These are phyloP conservation scores for Lampropteryx suffumata DNA, from an alignment of 2,888 invertebrate genomes.

Conservation along the genomic window DNA sequence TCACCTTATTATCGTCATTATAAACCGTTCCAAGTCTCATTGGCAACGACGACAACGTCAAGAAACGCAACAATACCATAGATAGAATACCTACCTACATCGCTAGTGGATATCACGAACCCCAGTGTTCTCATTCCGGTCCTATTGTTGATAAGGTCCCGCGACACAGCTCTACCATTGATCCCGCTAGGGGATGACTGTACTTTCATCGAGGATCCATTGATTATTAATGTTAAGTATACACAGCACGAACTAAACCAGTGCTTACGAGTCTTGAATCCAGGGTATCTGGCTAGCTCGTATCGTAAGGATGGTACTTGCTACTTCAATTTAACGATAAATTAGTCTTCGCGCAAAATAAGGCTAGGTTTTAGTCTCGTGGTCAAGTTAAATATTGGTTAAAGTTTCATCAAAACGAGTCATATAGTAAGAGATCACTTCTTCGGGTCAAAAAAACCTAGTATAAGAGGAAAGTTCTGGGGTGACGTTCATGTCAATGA, in stretches of 20 bases:
- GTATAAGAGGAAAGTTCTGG: too few species aligned
- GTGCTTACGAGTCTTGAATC: neutral
- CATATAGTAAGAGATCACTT: too few species aligned
- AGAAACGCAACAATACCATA: constrained; percentile 9
- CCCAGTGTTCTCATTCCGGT: constrained; percentile 7
- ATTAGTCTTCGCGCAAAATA: too few species aligned
- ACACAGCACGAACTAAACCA: neutral
- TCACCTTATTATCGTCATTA: constrained; percentile 6
- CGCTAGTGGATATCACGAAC: neutral
- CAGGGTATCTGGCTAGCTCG: too few species aligned
- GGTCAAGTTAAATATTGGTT: too few species aligned
- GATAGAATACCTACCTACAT: neutral
- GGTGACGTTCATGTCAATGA: too few species aligned
- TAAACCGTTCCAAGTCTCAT: constrained; percentile 11
- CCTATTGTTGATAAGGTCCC: constrained; percentile 7
- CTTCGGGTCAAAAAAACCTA: too few species aligned
- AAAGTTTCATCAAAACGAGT: too few species aligned
- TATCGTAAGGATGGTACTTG: too few species aligned
- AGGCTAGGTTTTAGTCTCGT: too few species aligned
- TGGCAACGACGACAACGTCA: neutral
- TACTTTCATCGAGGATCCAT: neutral
- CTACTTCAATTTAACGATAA: too few species aligned
- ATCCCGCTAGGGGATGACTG: neutral
- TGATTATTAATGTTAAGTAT: neutral
- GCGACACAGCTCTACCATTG: neutral